Conservation (phyloP, 2,113 vertebrate species). For the Corvus hawaiiensis region DNA sequence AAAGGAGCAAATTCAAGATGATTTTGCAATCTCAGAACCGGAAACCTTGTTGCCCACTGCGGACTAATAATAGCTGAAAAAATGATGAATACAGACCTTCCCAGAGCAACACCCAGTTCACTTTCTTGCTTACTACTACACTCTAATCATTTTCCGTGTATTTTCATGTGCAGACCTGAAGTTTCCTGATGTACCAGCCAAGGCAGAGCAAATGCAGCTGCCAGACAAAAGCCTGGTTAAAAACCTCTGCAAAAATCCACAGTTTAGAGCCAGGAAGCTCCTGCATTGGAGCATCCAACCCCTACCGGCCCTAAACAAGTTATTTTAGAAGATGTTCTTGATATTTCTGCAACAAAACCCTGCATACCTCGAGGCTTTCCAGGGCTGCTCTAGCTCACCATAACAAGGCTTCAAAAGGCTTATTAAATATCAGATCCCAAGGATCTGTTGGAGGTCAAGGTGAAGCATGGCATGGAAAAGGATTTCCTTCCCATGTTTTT, state of each 20-base stretch:
- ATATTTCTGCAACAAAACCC: not conserved
- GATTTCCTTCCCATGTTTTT: not conserved
- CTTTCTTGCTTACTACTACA: not conserved
- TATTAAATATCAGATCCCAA: not conserved
- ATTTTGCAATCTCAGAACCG: not conserved
- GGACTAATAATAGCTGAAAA: not conserved
- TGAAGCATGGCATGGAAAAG: not conserved
- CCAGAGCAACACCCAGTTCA: too few relatives aligned
- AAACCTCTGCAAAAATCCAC: not conserved
- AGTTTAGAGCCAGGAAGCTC: not conserved
- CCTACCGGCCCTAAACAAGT: not conserved
- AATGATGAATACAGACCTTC: not conserved
- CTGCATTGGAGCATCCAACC: not conserved
- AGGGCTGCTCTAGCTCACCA: not conserved
- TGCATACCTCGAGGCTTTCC: not conserved
- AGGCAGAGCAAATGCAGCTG: not conserved
- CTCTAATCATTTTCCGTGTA: not conserved
- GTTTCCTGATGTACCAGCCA: not conserved
- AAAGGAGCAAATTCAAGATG: not conserved
- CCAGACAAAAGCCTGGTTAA: not conserved
- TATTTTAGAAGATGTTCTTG: not conserved
- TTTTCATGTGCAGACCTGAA: not conserved
- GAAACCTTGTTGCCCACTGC: not conserved
- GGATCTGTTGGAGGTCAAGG: not conserved
- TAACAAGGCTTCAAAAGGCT: not conserved